A percentile compares a stretch with the other conserved stretches of the same genome.
Evolutionary conservation across 2,113 vertebrate genomes (phyloP).

Genomic region (Protobothrops flavoviridis): DNA sequence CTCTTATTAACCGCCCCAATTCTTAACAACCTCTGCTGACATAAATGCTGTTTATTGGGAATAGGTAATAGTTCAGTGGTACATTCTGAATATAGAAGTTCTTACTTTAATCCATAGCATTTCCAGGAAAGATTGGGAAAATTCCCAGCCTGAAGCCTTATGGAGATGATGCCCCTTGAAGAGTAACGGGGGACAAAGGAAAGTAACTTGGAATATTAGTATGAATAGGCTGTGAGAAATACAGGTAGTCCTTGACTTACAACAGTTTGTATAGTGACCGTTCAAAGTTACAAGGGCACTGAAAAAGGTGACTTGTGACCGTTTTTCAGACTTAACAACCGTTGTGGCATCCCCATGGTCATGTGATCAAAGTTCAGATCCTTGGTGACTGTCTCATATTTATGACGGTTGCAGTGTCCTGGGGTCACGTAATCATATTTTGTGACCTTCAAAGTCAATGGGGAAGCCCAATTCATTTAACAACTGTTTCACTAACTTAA

Average conservation of each 20-base stretch:
- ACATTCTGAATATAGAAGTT: background rate
- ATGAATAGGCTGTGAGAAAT: background rate
- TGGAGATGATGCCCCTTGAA: background rate
- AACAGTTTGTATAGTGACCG: too few relatives aligned
- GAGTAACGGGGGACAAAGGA: background rate
- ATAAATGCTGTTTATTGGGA: background rate
- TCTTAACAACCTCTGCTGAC: background rate
- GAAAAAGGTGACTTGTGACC: too few relatives aligned
- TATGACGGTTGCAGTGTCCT: too few relatives aligned
- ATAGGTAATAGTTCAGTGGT: background rate
- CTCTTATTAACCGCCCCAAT: background rate
- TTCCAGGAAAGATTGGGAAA: background rate
- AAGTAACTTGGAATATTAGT: background rate
- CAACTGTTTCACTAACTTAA: too few relatives aligned
- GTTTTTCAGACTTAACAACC: too few relatives aligned
- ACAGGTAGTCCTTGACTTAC: background rate
- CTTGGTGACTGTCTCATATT: too few relatives aligned
- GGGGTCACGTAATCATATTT: too few relatives aligned
- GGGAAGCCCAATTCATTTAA: too few relatives aligned
- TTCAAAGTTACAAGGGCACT: too few relatives aligned
- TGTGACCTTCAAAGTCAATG: too few relatives aligned
- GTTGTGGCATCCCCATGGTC: too few relatives aligned
- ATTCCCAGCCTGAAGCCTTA: background rate
- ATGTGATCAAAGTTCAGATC: too few relatives aligned
- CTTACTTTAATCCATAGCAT: background rate